Percentiles rank a stretch among this genome's conserved stretches.
phyloP scores from a whole-genome alignment of 2,888 invertebrate species.

The Melipona bicolor region DNA sequence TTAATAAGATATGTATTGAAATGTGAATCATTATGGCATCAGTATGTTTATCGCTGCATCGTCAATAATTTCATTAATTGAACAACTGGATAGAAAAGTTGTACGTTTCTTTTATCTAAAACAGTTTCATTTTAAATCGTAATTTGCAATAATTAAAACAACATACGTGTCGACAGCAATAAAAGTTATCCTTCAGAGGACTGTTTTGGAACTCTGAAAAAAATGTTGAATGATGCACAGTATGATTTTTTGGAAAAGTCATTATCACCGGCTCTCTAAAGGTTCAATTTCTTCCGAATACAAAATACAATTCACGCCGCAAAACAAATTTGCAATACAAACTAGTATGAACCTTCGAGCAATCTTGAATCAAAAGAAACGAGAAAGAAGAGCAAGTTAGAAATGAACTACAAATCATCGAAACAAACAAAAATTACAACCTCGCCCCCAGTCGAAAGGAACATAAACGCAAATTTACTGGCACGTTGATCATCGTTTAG shows the following conservation, averaged over 20 bases:
- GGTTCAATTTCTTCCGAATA: not conserved
- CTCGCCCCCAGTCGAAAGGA: not conserved
- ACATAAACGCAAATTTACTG: conserved; percentile 31
- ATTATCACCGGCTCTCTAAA: no score
- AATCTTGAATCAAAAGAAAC: not conserved
- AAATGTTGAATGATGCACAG: no score
- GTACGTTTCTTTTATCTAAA: no score
- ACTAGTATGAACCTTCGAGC: not conserved
- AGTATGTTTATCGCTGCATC: not conserved
- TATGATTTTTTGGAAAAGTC: no score
- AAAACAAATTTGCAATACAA: not conserved
- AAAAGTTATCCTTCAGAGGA: not conserved
- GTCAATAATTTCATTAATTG: not conserved
- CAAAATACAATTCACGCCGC: not conserved
- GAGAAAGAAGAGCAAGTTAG: no score
- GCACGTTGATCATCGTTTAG: not conserved
- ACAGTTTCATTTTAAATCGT: not conserved
- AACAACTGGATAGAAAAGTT: not conserved
- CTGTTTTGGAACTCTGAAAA: no score
- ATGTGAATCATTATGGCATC: not conserved
- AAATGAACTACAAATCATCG: not conserved
- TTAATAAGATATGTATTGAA: not conserved
- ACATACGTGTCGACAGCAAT: not conserved
- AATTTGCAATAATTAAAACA: not conserved
- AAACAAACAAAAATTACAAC: not conserved